phyloP scores from a whole-genome alignment of 1,140 invertebrate species.

The Drosophila pandora region DNA sequence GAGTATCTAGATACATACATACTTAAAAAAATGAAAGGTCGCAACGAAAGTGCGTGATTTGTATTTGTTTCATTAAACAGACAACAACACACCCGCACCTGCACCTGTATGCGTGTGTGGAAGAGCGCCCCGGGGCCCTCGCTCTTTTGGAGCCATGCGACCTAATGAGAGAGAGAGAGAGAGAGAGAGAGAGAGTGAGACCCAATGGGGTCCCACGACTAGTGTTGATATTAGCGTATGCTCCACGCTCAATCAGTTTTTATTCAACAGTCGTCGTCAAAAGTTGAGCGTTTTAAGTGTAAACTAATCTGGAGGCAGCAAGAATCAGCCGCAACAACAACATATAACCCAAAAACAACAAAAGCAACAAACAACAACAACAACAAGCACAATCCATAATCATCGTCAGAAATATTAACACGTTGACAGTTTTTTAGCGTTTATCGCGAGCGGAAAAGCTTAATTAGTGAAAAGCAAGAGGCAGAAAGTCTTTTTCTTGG shows the following conservation, averaged over 20 bases:
- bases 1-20: too few species aligned
- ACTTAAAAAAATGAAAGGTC: conserved; percentile 2
- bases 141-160: conserved; percentile 16
- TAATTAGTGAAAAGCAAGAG: conserved; percentile 33
- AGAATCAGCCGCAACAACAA: conserved; percentile 15
- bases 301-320: conserved; percentile 34
- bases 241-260: conserved; percentile 64
- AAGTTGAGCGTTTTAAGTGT: conserved; percentile 59
- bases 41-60: conserved; percentile 34
- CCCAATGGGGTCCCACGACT: conserved; percentile 3
- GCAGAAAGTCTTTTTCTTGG: conserved; percentile 25
- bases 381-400: not conserved
- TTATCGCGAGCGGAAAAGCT: conserved; percentile 59
- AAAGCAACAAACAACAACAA: not conserved
- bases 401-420: conserved; percentile 45
- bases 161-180: conserved; percentile 6
- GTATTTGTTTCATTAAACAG: conserved; percentile 39
- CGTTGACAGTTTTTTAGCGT: conserved; percentile 56
- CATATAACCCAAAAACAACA: conserved; percentile 3
- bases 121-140: conserved; percentile 14
- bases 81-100: conserved; percentile 10
- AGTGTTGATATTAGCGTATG: conserved; percentile 71
- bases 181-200: conserved; percentile 17
- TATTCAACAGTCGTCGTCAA: conserved; percentile 63
- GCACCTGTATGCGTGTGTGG: conserved; percentile 8